Base-by-base conservation (phyloP, 2,113 vertebrate genomes). In the Gracilinanus agilis region DNA sequence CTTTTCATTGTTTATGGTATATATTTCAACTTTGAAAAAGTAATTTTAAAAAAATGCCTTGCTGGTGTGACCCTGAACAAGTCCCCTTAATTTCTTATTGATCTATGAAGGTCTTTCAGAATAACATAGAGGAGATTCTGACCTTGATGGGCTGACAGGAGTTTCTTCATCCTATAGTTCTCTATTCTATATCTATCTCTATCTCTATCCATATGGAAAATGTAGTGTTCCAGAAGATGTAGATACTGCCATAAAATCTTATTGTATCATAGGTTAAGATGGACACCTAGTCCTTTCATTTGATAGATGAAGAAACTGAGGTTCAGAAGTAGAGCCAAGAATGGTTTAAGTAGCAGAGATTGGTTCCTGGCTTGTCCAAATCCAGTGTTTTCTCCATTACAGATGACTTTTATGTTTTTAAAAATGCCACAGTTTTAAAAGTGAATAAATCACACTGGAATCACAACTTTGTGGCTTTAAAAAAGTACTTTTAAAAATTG, bases 371-470 rank as follows among this genome's bases (percentile, higher is more conserved):
- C 2, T 75, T 75, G 34, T 75, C 67, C n/a, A 40, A 40, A 83
- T 40, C 67, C 19, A 83, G 19, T 40, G 19, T 83, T 40, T 83
- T 83, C n/a, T 23, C 67, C n/a, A 40, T 83, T 40, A 2, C 67
- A 83, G 5, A 9, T 83, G 67, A 83, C 19, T 9, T 83, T 40
- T 83, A 83, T 83, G 19, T 40, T 23, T 27, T 75, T 83, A 9
- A 83, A 75, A 83, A 83, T 96, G 61, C 0, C 44, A 44, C 94
- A 55, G 55, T 3, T 95, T 95, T 49, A 0, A 13, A 49, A 44
- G 54, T 7, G 54, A 91, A 75, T 67, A n/a, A 93, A 92, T 93
- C 12, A 83, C 29, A 55, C 55, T 95, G 24, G n/a, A 94, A 55
- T 58, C 3, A 44, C 21, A 55, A 10, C 54, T 29, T 54, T 91